A percentile compares a stretch with the other conserved stretches of the same genome.
phyloP scores from a whole-genome alignment of 1,140 invertebrate species.

The Saccostrea cuccullata region DNA sequence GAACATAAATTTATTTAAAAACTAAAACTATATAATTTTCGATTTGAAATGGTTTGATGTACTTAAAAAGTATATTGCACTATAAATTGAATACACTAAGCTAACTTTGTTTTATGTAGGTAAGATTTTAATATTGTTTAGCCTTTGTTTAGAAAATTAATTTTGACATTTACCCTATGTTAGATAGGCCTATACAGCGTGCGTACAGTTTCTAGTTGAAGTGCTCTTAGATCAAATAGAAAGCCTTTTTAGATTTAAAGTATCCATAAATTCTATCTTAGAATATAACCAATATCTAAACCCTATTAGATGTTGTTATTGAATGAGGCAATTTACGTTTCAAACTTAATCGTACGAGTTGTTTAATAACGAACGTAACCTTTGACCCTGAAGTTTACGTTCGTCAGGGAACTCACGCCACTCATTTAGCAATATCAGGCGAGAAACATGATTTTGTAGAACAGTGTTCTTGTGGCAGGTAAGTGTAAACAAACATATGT shows the following conservation, averaged over 20 bases:
- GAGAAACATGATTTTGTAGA: slow-evolving; percentile 25
- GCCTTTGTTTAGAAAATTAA: too few relatives aligned
- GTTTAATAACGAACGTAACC: not conserved
- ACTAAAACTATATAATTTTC: too few relatives aligned
- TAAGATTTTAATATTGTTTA: too few relatives aligned
- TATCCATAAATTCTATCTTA: not conserved
- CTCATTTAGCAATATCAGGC: not conserved
- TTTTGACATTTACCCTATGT: too few relatives aligned
- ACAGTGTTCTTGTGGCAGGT: not conserved
- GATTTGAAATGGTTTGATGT: too few relatives aligned
- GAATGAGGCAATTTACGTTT: not conserved
- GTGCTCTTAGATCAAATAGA: not conserved
- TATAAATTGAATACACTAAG: too few relatives aligned
- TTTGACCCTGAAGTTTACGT: slow-evolving; percentile 20
- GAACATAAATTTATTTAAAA: too few relatives aligned
- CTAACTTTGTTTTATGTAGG: too few relatives aligned
- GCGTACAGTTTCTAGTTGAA: not conserved
- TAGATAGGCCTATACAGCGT: not conserved
- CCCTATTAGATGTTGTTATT: not conserved
- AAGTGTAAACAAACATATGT: not conserved
- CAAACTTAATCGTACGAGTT: not conserved
- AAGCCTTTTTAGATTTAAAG: not conserved
- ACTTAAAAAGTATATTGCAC: too few relatives aligned
- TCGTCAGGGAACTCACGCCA: slow-evolving; percentile 22
- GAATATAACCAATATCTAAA: not conserved